Evolutionary conservation across 2,113 vertebrate genomes (phyloP), one percentile per base, ranked within the genome.

Genomic region (Petrocephalus zakoni): DNA sequence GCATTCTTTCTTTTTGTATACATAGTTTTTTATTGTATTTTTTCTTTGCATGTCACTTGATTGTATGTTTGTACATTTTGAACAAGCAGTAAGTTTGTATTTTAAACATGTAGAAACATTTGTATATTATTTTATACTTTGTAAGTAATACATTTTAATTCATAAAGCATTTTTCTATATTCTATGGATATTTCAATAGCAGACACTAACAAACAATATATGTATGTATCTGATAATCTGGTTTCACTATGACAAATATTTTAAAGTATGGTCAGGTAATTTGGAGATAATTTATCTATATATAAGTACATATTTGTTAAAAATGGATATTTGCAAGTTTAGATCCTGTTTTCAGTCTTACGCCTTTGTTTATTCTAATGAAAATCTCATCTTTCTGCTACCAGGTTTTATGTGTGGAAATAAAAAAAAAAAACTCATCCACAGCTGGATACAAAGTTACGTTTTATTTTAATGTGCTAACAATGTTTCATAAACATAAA

Each of bases 111-210:
- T 96, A 99, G 96, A 96, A 94, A 95, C 96, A 97, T 96, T 98
- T 99, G 97, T 98, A 99, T 96, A 99, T 99, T 97, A 97, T 99
- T 99, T 98, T 97, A 99, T 99, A 99, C 97, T 88, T 99, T 97
- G 97, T 99, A 99, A 98, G 97, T 98, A 99, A 98, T 97, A 96
- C 95, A 97, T 99, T 99, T 98, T 99, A 98, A 99, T 99, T 99
- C 98, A 99, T 98, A 96, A 99, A 97, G 97, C 98, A 98, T 99
- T 99, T 99, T 99, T 99, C 97, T 99, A 99, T 97, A 99, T 99
- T 99, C 96, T 96, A 96, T 95, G 94, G 95, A 95, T 96, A 96
- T 95, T 92, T 2, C 94, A 95, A 94, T 93, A 95, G 95, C 95
- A 96, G 95, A 95, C 96, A 96, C 95, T 96, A 95, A 94, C 72